Evolutionary conservation across 2,113 vertebrate genomes (phyloP).

Genomic region (Taurulus bubalis): DNA sequence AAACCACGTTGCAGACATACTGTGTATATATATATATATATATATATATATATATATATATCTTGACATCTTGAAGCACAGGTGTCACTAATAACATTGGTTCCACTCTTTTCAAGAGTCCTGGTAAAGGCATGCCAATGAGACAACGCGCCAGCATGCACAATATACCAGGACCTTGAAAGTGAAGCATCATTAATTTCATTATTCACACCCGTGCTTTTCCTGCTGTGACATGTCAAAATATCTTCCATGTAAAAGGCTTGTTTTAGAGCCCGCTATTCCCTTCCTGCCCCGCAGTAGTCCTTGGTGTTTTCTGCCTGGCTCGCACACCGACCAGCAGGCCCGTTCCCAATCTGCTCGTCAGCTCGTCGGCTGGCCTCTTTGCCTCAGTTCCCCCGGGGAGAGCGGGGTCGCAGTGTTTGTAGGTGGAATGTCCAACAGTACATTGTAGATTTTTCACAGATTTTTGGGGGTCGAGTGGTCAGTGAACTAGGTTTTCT

Average conservation of each 20-base stretch:
- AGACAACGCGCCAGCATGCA: not conserved
- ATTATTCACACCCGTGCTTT: not conserved
- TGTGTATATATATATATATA: no score
- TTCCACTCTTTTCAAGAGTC: not conserved
- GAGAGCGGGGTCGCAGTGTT: not conserved
- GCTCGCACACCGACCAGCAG: not conserved
- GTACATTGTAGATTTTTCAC: not conserved
- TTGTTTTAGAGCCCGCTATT: not conserved
- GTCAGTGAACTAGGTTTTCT: not conserved
- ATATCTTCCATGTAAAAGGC: not conserved
- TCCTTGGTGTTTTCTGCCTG: not conserved
- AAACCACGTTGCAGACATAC: no score
- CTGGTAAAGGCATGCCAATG: not conserved
- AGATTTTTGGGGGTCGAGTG: not conserved
- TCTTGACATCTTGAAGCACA: no score
- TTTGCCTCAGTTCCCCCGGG: not conserved
- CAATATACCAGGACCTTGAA: not conserved
- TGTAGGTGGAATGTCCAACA: not conserved
- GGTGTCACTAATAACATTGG: not conserved
- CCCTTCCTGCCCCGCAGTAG: not conserved
- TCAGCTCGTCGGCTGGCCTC: not conserved
- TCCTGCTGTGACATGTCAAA: conserved; percentile 5
- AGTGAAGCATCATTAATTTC: not conserved
- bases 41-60: no score
- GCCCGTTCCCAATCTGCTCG: not conserved